Base-by-base conservation (phyloP, 1,140 invertebrate genomes). In the Venustaconcha ellipsiformis region DNA sequence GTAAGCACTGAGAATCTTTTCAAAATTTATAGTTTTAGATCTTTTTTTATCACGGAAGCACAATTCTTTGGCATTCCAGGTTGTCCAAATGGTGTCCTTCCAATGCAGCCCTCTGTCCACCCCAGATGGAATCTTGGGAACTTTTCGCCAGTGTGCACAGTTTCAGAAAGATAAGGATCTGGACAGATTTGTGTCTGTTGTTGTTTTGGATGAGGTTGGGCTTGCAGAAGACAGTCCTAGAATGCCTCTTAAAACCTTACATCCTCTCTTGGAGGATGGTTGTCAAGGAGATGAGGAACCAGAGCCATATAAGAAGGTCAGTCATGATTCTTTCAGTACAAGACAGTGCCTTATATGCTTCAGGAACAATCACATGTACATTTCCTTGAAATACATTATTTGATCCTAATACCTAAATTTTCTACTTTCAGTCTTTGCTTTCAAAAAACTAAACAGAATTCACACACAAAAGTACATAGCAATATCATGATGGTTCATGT, bases 141-240 rank as follows among this genome's bases (percentile, higher is more conserved):
- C 83, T 8, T 88, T 88, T 74, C 58, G 74, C 30, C 84, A 87
- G 63, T 86, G 84, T 77, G 84, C 84, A 37, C 76, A 82, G 55
- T 86, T 86, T 60, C 86, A 88, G 67, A 80, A 85, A 62, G 82
- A 80, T n/a, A 82, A 86, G 63, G 74, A 86, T 65, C 72, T 83
- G 30, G 59, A 85, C 14, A 69, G 72, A 17, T 87, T 86, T 83
- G 85, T 88, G 8, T 83, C 86, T 57, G 80, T 87, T 30, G 86
- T 89, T 63, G 86, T 88, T 56, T 74, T 89, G 48, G 88, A 89
- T 79, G 87, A 89, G 72, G 82, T 89, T 26, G 88, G 88, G 12
- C 74, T 88, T 56, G 87, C 87, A 14, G 87, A 89, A 76, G 82
- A 86, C 67, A 88, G 86, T 14, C 81, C 83, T 18, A 79, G 70